These are phyloP conservation scores for Ceyx cyanopectus DNA, from an alignment of 2,113 vertebrate species.

Conservation along the genomic window DNA sequence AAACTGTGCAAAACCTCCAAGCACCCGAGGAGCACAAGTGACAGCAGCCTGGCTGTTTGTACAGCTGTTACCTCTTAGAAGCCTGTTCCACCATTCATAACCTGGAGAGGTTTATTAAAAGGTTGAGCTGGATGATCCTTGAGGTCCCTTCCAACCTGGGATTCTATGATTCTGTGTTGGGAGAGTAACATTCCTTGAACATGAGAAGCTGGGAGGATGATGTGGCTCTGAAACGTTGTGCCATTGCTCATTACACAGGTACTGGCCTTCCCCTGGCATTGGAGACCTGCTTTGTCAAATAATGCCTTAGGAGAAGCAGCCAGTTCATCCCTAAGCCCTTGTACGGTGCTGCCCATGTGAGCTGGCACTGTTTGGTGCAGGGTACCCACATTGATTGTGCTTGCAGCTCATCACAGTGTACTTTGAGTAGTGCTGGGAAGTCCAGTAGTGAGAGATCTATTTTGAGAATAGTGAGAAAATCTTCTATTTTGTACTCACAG, in stretches of 20 bases:
- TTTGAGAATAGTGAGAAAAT: too few relatives aligned
- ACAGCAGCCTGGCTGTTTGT: fast-evolving
- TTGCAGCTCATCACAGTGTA: fast-evolving
- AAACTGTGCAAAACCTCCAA: background rate
- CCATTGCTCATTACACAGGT: background rate
- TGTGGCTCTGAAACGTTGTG: background rate
- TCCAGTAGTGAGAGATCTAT: background rate
- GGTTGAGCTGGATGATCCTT: background rate
- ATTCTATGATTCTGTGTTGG: too few relatives aligned
- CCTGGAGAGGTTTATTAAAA: background rate
- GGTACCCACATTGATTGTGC: background rate
- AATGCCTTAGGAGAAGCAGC: background rate
- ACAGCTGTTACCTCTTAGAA: background rate
- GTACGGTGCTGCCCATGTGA: fast-evolving
- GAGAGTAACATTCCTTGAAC: background rate
- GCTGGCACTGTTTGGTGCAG: too few relatives aligned
- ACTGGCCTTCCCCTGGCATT: background rate
- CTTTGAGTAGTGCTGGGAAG: background rate
- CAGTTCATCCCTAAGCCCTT: background rate
- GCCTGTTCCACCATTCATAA: background rate
- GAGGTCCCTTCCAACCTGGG: too few relatives aligned
- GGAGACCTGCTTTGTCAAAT: background rate
- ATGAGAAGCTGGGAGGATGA: background rate
- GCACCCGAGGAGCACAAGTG: fast-evolving
- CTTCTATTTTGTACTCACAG: background rate